These are phyloP conservation scores for Cryptus armator DNA, from an alignment of 2,888 invertebrate genomes.

Conservation along the genomic window DNA sequence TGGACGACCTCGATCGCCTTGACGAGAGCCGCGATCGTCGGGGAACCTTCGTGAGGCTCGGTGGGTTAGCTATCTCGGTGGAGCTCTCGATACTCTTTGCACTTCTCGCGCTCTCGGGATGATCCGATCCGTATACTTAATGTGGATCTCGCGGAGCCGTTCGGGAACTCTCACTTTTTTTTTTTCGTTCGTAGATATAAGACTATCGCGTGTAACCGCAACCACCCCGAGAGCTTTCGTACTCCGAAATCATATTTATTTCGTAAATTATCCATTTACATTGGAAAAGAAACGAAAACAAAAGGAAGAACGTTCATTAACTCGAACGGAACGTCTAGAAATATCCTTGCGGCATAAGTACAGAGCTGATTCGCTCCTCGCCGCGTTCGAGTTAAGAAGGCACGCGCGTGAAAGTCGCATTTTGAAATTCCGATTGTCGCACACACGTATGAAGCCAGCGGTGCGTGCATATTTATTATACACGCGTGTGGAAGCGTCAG, in stretches of 20 bases:
- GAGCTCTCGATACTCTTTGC: constrained; percentile 22
- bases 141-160: constrained; percentile 39
- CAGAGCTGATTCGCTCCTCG: constrained; percentile 21
- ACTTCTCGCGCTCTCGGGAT: constrained; percentile 40
- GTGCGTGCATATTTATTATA: background rate
- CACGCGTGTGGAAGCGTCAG: background rate
- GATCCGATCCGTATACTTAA: constrained; percentile 73
- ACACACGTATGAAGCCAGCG: background rate
- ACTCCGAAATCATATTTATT: background rate
- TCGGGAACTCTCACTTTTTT: constrained; percentile 75
- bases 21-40: constrained; percentile 71
- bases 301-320: background rate
- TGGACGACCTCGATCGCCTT: constrained; percentile 83
- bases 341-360: background rate
- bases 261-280: background rate
- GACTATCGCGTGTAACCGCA: background rate
- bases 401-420: constrained; percentile 65
- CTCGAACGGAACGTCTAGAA: background rate
- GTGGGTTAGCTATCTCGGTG: constrained; percentile 33
- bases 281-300: background rate
- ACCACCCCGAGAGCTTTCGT: too few relatives aligned
- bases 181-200: constrained; percentile 25
- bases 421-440: constrained; percentile 64
- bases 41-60: constrained; percentile 51
- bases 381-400: constrained; percentile 39